Base-by-base conservation (phyloP, 2,113 vertebrate species). In the zebrafish (Danio rerio) region DNA sequence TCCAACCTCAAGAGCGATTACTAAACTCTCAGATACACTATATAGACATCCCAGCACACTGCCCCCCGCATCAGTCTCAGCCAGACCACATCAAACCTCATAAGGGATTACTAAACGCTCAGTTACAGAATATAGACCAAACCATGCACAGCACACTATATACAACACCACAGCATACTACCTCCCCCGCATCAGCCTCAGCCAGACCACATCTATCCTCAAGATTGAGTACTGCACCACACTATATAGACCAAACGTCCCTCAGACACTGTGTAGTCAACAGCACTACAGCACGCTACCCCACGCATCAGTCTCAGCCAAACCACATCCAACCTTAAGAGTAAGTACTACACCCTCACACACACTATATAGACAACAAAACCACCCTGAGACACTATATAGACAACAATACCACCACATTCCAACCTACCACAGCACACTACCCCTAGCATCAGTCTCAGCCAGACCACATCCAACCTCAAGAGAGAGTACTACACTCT, bases 1-100 rank as follows among this genome's bases (percentile, higher is more conserved):
- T 95, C 95, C 83, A 95, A 94, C 91, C 93, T 98, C 21, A 93
- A 95, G 90, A 96, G 97, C 98, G 89, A 98, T 97, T 96, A 13
- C 59, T 74, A 6, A 40, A 45, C 40, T 45, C 43, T n/a, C 13
- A 71, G 65, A 40, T 4, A n/a, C 16, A 18, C 20, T 5, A n/a
- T 11, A 53, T 4, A 8, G 20, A n/a, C n/a, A n/a, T n/a, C n/a
- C n/a, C n/a, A n/a, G n/a, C 92, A 98, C 97, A 0, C 78, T 98
- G 88, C 97, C 98, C 1, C 94, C 96, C 92, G 96, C 75, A 96
- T 95, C 87, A 89, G 94, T 85, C 92, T 95, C 78, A 92, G 88
- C 89, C 55, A 93, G 91, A 90, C 93, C 78, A 85, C 91, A 18
- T 95, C 95, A 82, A 95, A 94, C 91, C 93, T 98, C 31, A 93